Evolutionary conservation across 2,113 vertebrate species (phyloP), one percentile per base, ranked within the genome.

Genomic region (Calyptomena viridis): DNA sequence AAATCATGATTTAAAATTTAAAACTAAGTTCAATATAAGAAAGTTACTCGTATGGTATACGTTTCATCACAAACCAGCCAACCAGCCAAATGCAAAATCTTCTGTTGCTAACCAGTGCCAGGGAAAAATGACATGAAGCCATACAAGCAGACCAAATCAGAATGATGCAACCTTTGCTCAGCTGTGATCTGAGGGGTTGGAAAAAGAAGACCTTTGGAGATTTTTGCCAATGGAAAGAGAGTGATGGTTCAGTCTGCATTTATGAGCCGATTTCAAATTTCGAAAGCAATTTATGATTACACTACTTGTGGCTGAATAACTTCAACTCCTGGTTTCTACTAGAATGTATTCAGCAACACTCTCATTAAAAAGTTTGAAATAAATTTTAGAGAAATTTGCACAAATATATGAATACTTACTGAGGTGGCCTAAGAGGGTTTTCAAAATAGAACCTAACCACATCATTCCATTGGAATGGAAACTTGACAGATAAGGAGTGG

Each of bases 241-340:
- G 4, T 21, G 31, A 37, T 49, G 3, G 2, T 47, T 2, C 35
- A 75, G 7, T 15, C 31, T 35, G 8, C 1, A 0, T 66, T 69
- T 69, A 46, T 27, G 17, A 60, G 8, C 27, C 59, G 9, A 21
- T 60, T 64, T 67, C 44, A 15, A 40, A 52, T 15, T 50, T 64
- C 62, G 68, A 27, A 69, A 67, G 1, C 11, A n/a, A 25, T 33
- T 88, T 81, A n/a, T 33, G 9, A 55, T 62, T 53, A 52, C 5
- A 42, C 8, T 62, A 22, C 18, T 66, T 50, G 24, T 14, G 9
- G 11, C 5, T 88, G 22, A 62, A 42, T 39, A 40, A n/a, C 14
- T 79, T 76, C n/a, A 77, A 3, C 11, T 52, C 1, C 1, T 40
- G 30, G 5, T 71, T 93, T 88, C 55, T 19, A 25, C 11, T 19